Evolutionary conservation across 2,113 vertebrate genomes (phyloP).

Genomic region (Scomber japonicus): DNA sequence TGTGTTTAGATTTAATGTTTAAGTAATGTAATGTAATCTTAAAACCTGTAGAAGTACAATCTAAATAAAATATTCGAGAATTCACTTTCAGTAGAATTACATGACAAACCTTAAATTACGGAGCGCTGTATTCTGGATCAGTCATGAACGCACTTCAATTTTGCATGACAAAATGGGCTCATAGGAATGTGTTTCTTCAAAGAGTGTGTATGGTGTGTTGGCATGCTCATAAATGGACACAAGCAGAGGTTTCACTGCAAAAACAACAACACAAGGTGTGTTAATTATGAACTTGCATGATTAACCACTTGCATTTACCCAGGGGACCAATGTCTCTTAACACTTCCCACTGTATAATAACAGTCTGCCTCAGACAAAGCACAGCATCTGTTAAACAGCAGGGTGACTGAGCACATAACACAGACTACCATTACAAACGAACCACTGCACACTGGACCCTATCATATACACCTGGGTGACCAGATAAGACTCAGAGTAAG

Average conservation of each 20-base stretch:
- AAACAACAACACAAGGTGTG: constrained; percentile 22
- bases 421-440: constrained; percentile 72
- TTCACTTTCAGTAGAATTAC: too few species aligned
- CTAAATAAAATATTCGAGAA: too few species aligned
- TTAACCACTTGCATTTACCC: constrained; percentile 57
- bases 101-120: too few species aligned
- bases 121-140: not conserved
- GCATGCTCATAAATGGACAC: constrained; percentile 19
- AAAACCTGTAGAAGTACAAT: too few species aligned
- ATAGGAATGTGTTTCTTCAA: not conserved
- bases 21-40: too few species aligned
- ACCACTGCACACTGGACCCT: constrained; percentile 63
- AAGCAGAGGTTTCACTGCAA: constrained; percentile 2
- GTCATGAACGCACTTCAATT: not conserved
- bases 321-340: constrained; percentile 65
- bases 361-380: constrained; percentile 73
- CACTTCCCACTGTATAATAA: constrained; percentile 65
- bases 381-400: constrained; percentile 77
- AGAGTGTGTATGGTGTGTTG: not conserved
- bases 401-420: constrained; percentile 74
- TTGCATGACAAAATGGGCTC: not conserved
- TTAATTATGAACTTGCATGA: constrained; percentile 55
- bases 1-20: too few species aligned
- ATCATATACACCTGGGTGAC: constrained; percentile 77
- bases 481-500: constrained; percentile 75